phyloP scores from a whole-genome alignment of 1,140 invertebrate species.

The Bacillus rossius region DNA sequence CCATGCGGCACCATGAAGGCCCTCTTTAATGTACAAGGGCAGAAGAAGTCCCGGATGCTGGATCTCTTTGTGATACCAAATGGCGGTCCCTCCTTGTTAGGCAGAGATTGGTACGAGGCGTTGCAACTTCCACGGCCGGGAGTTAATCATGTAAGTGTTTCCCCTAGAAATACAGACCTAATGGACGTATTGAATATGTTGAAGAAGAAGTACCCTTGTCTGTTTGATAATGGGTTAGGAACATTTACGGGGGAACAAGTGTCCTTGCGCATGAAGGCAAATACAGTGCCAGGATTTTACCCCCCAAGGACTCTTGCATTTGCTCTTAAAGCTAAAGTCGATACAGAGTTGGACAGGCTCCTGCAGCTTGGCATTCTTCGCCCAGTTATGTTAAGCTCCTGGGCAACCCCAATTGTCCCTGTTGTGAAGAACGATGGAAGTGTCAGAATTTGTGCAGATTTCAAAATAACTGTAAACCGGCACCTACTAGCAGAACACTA shows the following conservation, averaged over 20 bases:
- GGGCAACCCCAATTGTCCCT: constrained; percentile 34
- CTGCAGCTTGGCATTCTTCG: not conserved
- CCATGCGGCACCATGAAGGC: not conserved
- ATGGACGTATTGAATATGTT: not conserved
- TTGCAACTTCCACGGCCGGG: constrained; percentile 3
- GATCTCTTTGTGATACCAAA: not conserved
- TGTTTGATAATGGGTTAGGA: not conserved
- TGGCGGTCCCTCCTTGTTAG: constrained; percentile 17
- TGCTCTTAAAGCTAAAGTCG: constrained; percentile 1
- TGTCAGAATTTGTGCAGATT: constrained; percentile 32
- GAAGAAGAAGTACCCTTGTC: not conserved
- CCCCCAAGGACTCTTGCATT: not conserved
- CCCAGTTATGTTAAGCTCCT: constrained; percentile 25
- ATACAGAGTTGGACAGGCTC: constrained; percentile 1
- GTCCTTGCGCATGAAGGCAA: not conserved
- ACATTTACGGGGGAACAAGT: not conserved
- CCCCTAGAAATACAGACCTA: not conserved
- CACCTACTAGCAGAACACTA: constrained; percentile 2
- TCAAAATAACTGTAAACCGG: constrained; percentile 16
- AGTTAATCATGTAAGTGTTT: not conserved
- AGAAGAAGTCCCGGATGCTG: not conserved
- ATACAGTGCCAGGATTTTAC: not conserved
- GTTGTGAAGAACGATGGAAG: constrained; percentile 30
- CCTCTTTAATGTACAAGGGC: not conserved
- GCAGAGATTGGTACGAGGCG: constrained; percentile 24